These are phyloP conservation scores for Anarhynchus alexandrinus DNA, from an alignment of 2,113 vertebrate genomes.

Conservation along the genomic window DNA sequence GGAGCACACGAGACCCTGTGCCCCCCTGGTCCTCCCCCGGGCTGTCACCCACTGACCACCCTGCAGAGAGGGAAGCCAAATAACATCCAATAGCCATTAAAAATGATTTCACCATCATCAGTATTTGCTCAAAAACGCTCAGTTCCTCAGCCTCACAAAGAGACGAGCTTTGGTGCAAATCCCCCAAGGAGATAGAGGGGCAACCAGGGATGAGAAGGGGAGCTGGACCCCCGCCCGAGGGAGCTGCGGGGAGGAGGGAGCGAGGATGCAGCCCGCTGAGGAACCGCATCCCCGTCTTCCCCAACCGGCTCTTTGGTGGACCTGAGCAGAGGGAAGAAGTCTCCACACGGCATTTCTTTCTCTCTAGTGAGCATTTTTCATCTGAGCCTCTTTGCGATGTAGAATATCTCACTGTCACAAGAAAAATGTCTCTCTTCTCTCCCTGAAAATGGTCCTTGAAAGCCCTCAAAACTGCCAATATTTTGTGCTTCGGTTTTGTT, in stretches of 20 bases:
- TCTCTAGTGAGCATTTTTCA: background rate
- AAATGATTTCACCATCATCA: background rate
- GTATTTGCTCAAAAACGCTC: background rate
- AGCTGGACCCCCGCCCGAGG: background rate
- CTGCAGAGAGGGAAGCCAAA: background rate
- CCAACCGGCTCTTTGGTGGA: fast-evolving
- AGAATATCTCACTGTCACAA: background rate
- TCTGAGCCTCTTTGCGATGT: background rate
- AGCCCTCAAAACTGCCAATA: background rate
- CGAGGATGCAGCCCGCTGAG: fast-evolving
- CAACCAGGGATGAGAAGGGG: fast-evolving
- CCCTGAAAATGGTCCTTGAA: background rate
- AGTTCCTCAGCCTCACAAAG: background rate
- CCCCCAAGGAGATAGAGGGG: too few relatives aligned
- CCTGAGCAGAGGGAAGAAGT: background rate
- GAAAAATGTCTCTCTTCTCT: background rate
- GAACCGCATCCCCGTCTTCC: background rate
- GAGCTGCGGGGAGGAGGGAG: too few relatives aligned
- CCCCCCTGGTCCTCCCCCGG: too few relatives aligned
- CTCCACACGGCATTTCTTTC: background rate
- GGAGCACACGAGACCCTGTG: too few relatives aligned
- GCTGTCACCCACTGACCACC: background rate
- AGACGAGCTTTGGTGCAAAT: background rate
- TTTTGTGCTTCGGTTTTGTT: background rate
- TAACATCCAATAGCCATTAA: fast-evolving